Evolutionary conservation across 2,888 invertebrate species (phyloP), one percentile per base, ranked within the genome.

Genomic region (Drosophila mimica): DNA sequence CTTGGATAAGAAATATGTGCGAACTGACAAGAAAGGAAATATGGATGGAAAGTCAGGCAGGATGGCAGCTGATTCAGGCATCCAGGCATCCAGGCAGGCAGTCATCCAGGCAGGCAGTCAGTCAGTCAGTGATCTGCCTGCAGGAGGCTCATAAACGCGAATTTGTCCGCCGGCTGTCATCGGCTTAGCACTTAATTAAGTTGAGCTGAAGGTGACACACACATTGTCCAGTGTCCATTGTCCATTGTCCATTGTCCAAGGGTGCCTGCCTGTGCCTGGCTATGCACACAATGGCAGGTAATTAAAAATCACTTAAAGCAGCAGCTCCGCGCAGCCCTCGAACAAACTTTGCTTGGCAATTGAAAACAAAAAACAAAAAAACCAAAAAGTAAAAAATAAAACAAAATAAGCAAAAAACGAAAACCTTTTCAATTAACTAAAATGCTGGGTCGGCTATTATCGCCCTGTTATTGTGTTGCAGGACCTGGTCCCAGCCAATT

Each of bases 241-340:
- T 6, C 36, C 13, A 36, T 36, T 38, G 38, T 46, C 46, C 52
- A 57, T n/a, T 28, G 43, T 25, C 52, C 34, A 34, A 30, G 28
- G 56, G 60, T 58, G 56, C 11, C 46, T 59, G 79, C 31, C 63
- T 53, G 36, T 38, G 79, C 31, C 60, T 53, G 36, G 28, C 13
- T 38, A 30, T 38, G 52, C 59, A 49, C 67, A 74, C 85, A 79
- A 79, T 73, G 85, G 43, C 76, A 68, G 86, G 88, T 85, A 85
- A 85, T 90, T 88, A 88, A 86, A 85, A 90, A 88, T 74, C 90
- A 76, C 83, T 85, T 85, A 90, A 46, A 46, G 46, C 70, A 34
- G 70, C 54, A 54, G 36, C 30, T 31, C n/a, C 31, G 20, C 28
- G 51, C 9, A 17, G 30, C 33, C 36, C 30, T 30, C 34, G 28